Base-by-base conservation (phyloP, 2,113 vertebrate species). In the Pterophyllum scalare region DNA sequence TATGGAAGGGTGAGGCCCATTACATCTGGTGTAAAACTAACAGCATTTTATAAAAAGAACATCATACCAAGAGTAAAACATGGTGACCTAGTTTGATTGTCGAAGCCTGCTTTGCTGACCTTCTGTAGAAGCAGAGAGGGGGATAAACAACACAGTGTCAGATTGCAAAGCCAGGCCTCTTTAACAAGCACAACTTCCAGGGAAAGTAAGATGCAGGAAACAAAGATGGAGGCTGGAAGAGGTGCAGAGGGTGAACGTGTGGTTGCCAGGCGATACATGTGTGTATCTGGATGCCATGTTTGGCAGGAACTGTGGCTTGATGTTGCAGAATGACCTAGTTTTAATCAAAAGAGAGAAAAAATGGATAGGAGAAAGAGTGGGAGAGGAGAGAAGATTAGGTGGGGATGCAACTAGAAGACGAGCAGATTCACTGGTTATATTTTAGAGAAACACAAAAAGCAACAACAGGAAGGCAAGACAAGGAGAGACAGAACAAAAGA, bases 241-340 rank as follows among this genome's bases (percentile, higher is more conserved):
- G 80, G 52, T 54, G 82, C 11, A n/a, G 61, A 19, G 60, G 52
- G 43, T 60, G 84, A 84, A 59, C 20, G 59, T 65, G 59, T 24
- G 65, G 89, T 90, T 93, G 87, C 85, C 89, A 92, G 88, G 90
- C 87, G 5, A 92, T 90, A 49, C 28, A 7, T 59, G 83, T 64
- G 84, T 89, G 77, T 84, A 59, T 79, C 76, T 80, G 84, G 81
- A 90, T 92, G 88, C 93, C 87, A 93, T 83, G 87, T 88, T 89
- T 87, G 88, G 91, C 75, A 90, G 91, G 89, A 94, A 85, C 84
- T 81, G 81, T 60, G 26, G 88, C 86, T 93, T 87, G 7, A 85
- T 93, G 88, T 83, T 93, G 92, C 94, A 92, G 91, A 93, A 86
- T 96, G 96, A 96, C 96, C 96, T 94, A 96, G 85, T 93, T 96